Evolutionary conservation across 2,888 invertebrate genomes (phyloP).

Genomic region (Uropetala carovei): DNA sequence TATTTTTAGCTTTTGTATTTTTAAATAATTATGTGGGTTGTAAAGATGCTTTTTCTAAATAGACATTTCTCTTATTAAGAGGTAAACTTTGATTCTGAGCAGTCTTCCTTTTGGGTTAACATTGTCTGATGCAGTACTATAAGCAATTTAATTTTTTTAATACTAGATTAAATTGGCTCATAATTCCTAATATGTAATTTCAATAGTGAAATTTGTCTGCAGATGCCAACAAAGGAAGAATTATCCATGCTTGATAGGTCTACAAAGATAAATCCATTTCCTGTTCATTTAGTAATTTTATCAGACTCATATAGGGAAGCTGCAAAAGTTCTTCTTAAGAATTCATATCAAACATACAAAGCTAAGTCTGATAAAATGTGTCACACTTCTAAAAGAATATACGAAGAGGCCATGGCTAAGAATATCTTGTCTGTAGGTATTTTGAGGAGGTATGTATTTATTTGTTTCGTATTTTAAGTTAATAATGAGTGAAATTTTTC

Average conservation of each 20-base stretch:
- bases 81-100: neutral
- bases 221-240: constrained; percentile 21
- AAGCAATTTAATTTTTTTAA: neutral
- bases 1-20: too few relatives aligned
- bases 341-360: neutral
- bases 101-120: neutral
- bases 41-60: too few relatives aligned
- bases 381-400: neutral
- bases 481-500: too few relatives aligned
- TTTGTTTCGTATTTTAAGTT: too few relatives aligned
- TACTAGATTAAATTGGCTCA: neutral
- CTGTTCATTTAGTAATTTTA: neutral
- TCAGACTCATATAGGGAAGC: constrained; percentile 7
- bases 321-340: neutral
- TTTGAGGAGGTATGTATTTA: too few relatives aligned
- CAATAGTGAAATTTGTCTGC: neutral
- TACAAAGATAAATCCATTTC: neutral
- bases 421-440: neutral
- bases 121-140: neutral
- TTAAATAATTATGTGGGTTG: too few relatives aligned
- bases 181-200: neutral
- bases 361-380: neutral
- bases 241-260: neutral
- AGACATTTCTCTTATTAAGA: neutral
- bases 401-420: neutral